These are phyloP conservation scores for Dermochelys coriacea DNA, from an alignment of 2,797 vertebrate genomes.

Conservation along the genomic window DNA sequence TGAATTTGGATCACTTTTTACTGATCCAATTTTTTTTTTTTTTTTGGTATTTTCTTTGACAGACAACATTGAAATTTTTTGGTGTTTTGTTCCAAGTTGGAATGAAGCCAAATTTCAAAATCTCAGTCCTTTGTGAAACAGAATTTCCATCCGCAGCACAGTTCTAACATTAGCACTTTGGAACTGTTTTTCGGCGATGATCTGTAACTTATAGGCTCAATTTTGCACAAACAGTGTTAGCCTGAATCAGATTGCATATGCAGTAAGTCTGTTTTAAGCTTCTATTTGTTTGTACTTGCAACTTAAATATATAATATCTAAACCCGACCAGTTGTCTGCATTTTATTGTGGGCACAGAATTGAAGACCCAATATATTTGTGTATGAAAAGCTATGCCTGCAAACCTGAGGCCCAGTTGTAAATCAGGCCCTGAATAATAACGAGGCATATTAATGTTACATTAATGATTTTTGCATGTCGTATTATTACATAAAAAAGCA, in stretches of 20 bases:
- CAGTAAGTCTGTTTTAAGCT: not conserved
- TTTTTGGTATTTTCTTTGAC: not conserved
- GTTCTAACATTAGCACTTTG: not conserved
- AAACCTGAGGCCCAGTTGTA: not conserved
- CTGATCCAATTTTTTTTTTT: not conserved
- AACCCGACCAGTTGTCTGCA: not conserved
- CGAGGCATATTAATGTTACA: not conserved
- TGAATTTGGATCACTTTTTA: not conserved
- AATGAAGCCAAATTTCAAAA: not conserved
- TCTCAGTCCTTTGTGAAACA: not conserved
- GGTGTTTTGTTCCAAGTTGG: not conserved
- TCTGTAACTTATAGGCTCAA: not conserved
- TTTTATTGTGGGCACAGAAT: not conserved
- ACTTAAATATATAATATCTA: not conserved
- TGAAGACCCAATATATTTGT: not conserved
- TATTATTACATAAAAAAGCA: not conserved
- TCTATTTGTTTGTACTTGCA: not conserved
- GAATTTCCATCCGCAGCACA: not conserved
- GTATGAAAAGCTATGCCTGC: not conserved
- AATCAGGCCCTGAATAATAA: not conserved
- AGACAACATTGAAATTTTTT: not conserved
- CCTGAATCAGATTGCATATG: not conserved
- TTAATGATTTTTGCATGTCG: too few relatives aligned
- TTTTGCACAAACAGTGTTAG: not conserved
- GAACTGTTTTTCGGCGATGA: not conserved